These are phyloP conservation scores for Pantherophis alleghaniensis DNA, from an alignment of 2,797 vertebrate species.

Conservation along the genomic window DNA sequence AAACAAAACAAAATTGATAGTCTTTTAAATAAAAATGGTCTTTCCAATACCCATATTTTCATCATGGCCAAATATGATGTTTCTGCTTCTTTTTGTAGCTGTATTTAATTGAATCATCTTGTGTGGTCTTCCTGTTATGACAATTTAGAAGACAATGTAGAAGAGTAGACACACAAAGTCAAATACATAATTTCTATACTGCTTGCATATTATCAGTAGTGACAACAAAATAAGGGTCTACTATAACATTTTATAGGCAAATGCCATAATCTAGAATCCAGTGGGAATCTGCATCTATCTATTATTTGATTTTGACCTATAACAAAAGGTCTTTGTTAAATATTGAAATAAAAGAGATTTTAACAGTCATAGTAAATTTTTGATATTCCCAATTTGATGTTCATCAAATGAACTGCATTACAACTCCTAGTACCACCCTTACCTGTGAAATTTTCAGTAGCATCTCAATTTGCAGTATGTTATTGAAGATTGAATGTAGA, in stretches of 20 bases:
- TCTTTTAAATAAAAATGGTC: constrained; percentile 77
- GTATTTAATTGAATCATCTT: constrained; percentile 50
- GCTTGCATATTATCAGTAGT: constrained; percentile 25
- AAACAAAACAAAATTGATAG: constrained; percentile 74
- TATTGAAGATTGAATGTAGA: not conserved
- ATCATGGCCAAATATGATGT: constrained; percentile 73
- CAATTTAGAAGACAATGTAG: constrained; percentile 53
- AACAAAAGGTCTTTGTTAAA: not conserved
- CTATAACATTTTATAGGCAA: constrained; percentile 33
- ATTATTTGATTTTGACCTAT: not conserved
- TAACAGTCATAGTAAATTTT: not conserved
- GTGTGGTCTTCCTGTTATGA: constrained; percentile 50
- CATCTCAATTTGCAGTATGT: not conserved
- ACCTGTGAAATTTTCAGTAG: not conserved
- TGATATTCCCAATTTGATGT: not conserved
- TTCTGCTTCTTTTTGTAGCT: constrained; percentile 67
- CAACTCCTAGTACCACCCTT: not conserved
- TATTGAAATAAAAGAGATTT: not conserved
- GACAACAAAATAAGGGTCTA: not conserved
- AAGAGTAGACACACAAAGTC: constrained; percentile 35
- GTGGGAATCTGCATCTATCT: not conserved
- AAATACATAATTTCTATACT: constrained; percentile 39
- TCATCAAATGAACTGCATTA: not conserved
- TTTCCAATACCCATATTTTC: constrained; percentile 77
- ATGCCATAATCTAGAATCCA: not conserved